These are phyloP conservation scores for Creontiades dilutus DNA, from an alignment of 2,888 invertebrate species.

Conservation along the genomic window DNA sequence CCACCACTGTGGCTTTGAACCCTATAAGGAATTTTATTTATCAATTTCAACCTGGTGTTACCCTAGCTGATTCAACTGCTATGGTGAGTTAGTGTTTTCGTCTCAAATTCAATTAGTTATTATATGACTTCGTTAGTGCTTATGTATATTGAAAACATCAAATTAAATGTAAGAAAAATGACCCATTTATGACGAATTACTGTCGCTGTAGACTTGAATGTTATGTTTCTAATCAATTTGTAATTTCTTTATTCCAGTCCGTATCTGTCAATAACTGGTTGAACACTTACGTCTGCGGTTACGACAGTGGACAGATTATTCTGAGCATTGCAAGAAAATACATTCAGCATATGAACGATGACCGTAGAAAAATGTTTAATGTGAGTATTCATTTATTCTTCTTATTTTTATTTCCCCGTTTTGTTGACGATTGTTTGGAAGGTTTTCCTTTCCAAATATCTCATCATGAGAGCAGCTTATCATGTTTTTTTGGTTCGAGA, in stretches of 20 bases:
- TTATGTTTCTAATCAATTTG: not conserved
- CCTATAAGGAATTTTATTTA: slow-evolving; percentile 66
- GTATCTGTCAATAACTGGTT: slow-evolving; percentile 80
- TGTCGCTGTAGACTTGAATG: not conserved
- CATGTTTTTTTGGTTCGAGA: no score
- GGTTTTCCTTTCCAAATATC: no score
- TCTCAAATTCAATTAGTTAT: not conserved
- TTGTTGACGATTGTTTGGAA: no score
- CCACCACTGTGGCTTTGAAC: slow-evolving; percentile 61
- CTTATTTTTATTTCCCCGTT: not conserved
- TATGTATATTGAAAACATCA: no score
- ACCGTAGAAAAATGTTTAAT: not conserved
- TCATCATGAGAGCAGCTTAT: no score
- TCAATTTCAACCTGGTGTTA: slow-evolving; percentile 67
- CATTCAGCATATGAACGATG: slow-evolving; percentile 1
- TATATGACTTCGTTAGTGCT: no score
- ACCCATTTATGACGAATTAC: no score
- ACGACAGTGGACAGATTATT: slow-evolving; percentile 80
- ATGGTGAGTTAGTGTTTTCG: slow-evolving; percentile 53
- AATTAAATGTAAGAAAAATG: no score
- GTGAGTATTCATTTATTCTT: not conserved
- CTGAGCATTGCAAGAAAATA: slow-evolving; percentile 75
- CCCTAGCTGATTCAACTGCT: slow-evolving; percentile 61
- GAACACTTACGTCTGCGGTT: slow-evolving; percentile 80
- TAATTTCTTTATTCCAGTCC: slow-evolving; percentile 75